Conservation (phyloP, 1,140 invertebrate genomes). For the Drosophila bocqueti region DNA sequence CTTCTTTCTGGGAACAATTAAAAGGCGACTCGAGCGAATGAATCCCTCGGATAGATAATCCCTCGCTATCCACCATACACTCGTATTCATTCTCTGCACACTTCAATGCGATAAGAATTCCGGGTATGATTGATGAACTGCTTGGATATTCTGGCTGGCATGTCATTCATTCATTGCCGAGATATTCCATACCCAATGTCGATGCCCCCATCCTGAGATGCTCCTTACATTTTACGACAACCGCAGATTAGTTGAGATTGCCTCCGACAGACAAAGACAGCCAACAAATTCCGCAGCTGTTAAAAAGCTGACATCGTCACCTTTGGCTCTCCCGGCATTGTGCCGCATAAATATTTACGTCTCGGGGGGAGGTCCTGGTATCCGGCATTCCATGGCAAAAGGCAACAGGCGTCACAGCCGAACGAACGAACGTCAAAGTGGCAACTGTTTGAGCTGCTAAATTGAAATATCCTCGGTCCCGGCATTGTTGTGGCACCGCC, state of each 20-base stretch:
- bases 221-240: conserved; percentile 69
- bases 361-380: conserved; percentile 8
- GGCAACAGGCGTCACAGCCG: conserved; percentile 64
- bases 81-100: conserved; percentile 31
- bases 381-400: conserved; percentile 49
- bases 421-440: conserved; percentile 69
- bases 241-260: conserved; percentile 80
- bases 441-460: conserved; percentile 81
- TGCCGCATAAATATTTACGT: conserved; percentile 81
- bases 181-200: conserved; percentile 46
- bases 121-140: conserved; percentile 70
- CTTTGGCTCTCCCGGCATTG: conserved; percentile 64
- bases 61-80: conserved; percentile 15
- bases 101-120: conserved; percentile 62
- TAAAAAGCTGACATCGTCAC: conserved; percentile 82
- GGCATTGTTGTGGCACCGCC: conserved; percentile 73
- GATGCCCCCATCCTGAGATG: background rate
- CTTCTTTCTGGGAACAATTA: conserved; percentile 59
- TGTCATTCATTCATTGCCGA: conserved; percentile 67
- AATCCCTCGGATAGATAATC: conserved; percentile 26
- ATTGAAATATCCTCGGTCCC: conserved; percentile 78
- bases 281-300: conserved; percentile 79
- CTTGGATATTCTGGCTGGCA: conserved; percentile 45
- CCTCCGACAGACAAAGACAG: conserved; percentile 65
- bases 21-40: conserved; percentile 34